Evolutionary conservation across 2,888 invertebrate species (phyloP).

Genomic region (Lacanobia wlatinum): DNA sequence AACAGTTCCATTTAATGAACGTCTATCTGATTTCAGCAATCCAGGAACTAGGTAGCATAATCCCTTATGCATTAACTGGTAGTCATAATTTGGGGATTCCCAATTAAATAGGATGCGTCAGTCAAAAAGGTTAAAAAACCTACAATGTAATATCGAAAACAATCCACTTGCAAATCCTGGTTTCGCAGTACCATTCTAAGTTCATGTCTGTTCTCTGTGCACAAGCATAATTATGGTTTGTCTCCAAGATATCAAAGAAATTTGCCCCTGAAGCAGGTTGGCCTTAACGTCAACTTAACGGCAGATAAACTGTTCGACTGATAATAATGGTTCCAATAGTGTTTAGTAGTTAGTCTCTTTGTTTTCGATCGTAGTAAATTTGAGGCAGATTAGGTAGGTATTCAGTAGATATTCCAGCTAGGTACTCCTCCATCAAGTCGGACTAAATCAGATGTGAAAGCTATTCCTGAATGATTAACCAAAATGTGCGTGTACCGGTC

Average conservation of each 20-base stretch:
- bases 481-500: neutral
- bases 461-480: neutral
- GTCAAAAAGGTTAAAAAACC: neutral
- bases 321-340: conserved; percentile 1
- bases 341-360: neutral
- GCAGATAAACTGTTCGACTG: neutral
- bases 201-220: neutral
- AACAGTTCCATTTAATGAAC: neutral
- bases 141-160: neutral
- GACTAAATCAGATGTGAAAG: neutral
- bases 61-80: too few relatives aligned
- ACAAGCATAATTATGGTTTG: neutral
- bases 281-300: neutral
- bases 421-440: neutral
- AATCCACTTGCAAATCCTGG: neutral
- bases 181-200: neutral
- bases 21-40: neutral
- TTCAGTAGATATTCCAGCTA: neutral
- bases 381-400: too few relatives aligned
- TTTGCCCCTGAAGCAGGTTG: conserved; percentile 13
- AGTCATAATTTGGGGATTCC: neutral
- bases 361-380: neutral
- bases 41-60: neutral
- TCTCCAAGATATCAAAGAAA: conserved; percentile 6
- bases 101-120: neutral